Conservation (phyloP, 2,113 vertebrate genomes). For the Athene noctua region DNA sequence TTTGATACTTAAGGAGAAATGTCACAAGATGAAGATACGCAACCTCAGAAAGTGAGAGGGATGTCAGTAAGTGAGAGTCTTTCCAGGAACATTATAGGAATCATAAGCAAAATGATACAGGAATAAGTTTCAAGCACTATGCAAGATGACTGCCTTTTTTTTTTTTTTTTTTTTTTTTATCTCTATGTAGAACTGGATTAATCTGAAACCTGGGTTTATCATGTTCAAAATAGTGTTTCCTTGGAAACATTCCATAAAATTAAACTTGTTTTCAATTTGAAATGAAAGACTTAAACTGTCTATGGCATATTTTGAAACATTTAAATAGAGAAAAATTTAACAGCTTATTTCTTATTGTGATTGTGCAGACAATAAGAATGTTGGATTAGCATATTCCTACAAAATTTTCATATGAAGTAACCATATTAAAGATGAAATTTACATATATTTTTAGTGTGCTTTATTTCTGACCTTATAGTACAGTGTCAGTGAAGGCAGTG, state of each 20-base stretch:
- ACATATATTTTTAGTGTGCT: not conserved
- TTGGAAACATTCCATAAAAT: slow-evolving; percentile 48
- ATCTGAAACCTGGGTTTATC: slow-evolving; percentile 4
- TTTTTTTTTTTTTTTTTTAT: not conserved
- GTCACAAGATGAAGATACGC: not conserved
- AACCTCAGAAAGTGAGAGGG: not conserved
- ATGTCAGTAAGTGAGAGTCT: not conserved
- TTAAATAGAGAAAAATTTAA: slow-evolving; percentile 25
- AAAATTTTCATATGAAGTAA: not conserved
- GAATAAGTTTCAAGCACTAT: not conserved
- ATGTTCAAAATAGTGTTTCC: slow-evolving; percentile 44
- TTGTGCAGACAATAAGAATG: slow-evolving; percentile 25
- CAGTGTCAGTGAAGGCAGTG: not conserved
- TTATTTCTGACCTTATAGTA: not conserved
- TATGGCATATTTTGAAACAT: slow-evolving; percentile 55
- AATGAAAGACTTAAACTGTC: slow-evolving; percentile 15
- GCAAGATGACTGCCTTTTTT: not conserved
- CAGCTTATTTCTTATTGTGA: slow-evolving; percentile 30
- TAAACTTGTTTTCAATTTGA: slow-evolving; percentile 42
- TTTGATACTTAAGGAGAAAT: not conserved
- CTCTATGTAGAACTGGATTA: not conserved
- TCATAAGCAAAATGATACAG: not conserved
- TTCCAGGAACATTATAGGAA: not conserved
- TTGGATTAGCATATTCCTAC: not conserved
- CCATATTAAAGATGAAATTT: not conserved